Base-by-base conservation (phyloP, 1,140 invertebrate species). In the Cephus cinctus region DNA sequence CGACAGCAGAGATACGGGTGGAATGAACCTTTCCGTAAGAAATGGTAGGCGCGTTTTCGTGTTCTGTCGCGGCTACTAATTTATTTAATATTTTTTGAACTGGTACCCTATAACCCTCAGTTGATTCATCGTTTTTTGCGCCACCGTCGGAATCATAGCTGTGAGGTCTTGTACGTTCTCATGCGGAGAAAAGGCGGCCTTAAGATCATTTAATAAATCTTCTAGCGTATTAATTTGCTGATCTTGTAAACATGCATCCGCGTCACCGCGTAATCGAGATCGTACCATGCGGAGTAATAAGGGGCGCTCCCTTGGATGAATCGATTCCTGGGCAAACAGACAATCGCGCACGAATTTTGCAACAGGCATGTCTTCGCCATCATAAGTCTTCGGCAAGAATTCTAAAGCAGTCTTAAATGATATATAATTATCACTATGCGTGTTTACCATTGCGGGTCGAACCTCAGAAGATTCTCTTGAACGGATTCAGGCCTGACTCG, bases 281-380 rank as follows among this genome's bases (percentile, higher is more conserved):
- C 35, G 35, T 15, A 38, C 35, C 35, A 38, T 38, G 15, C 35
- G 35, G 21, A 38, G 35, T n/a, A 38, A 38, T 14, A 38, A 16
- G n/a, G n/a, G n/a, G n/a, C n/a, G n/a, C n/a, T 43, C 42, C 32
- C 27, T 14, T 4, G 25, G 9, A 11, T 12, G 23, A 31, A 43
- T 31, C 2, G 25, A 43, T 9, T 43, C 12, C 20, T 30, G 8
- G 11, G 42, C 42, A 31, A 32, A 27, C 15, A 43, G 3, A 31
- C 42, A 43, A 31, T 43, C 42, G 3, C 22, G 15, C 8, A 43
- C 15, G 18, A 43, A 43, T 31, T 30, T 43, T 11, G 22, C n/a
- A 9, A 43, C 42, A 23, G 42, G 42, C 25, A 43, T 43, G 19
- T 43, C 32, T 31, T 43, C 42, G 2, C 43, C 43, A 35, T 45